These are phyloP conservation scores for Phoenicopterus ruber DNA, from an alignment of 2,113 vertebrate genomes.

Conservation along the genomic window DNA sequence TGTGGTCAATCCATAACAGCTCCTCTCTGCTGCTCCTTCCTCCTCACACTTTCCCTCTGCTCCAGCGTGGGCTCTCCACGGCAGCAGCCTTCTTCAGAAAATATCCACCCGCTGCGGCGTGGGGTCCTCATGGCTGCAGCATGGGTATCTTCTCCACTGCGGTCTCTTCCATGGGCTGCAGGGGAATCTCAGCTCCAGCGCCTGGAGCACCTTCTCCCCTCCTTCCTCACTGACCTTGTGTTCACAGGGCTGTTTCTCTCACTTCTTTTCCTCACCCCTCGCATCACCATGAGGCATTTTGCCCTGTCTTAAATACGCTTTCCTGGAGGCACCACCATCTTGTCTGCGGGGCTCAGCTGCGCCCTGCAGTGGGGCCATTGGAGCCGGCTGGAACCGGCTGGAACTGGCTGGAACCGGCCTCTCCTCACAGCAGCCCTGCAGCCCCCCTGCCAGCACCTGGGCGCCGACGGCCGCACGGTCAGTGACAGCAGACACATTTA, in stretches of 20 bases:
- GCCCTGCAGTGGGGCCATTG: background rate
- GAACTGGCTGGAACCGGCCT: background rate
- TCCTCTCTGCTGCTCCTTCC: background rate
- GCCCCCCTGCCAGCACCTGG: background rate
- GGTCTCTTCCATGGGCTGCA: background rate
- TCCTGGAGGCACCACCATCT: background rate
- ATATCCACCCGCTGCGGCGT: background rate
- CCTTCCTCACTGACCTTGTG: background rate
- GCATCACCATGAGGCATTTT: background rate
- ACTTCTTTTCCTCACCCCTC: background rate
- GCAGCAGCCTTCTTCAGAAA: background rate
- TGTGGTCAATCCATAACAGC: background rate
- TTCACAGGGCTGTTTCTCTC: background rate
- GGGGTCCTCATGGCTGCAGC: background rate
- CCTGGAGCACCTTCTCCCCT: background rate
- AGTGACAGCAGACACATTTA: background rate
- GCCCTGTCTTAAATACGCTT: background rate
- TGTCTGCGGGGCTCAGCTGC: background rate
- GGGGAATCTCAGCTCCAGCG: background rate
- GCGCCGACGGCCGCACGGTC: rapidly evolving
- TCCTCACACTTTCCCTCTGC: background rate
- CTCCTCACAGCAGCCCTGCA: background rate
- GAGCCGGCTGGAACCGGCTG: background rate
- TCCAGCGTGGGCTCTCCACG: background rate
- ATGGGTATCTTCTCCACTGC: background rate